Base-by-base conservation (phyloP, 2,113 vertebrate species). In the Mormoops blainvillei region DNA sequence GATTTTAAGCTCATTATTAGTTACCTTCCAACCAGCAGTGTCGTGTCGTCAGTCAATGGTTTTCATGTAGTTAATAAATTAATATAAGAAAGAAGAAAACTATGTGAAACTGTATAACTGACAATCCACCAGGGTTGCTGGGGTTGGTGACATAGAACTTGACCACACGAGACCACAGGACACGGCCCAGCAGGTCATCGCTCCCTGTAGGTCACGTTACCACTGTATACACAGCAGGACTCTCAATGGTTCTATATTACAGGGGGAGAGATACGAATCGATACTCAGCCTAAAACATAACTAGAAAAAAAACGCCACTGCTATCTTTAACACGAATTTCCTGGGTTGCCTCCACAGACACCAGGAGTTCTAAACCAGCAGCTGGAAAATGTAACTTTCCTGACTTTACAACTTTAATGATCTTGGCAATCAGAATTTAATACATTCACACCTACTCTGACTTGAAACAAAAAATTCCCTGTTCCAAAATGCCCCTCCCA, bases 1-100 rank as follows among this genome's bases (percentile, higher is more conserved):
- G 73, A 54, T 38, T 65, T 71, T 67, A 67, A 92, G 86, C 11
- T 93, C 33, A 61, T 92, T 78, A 54, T 41, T 83, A 67, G 54
- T 19, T 58, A 83, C 14, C 28, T 77, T 92, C 77, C 31, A 63
- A 7, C 43, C 43, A 89, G 41, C 61, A 86, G 68, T 31, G 74
- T 50, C 24, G 13, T 14, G n/a, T 43, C 48, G 36, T 85, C 10
- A 7, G n/a, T 80, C 33, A 26, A 58, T 15, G 50, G 20, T 31
- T 83, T 81, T 81, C 41, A 80, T 7, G 31, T 22, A 85, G 91
- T 16, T 16, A 52, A 77, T 24, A n/a, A 1, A n/a, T 87, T 92
- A 41, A 5, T 7, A 20, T 16, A 52, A 19, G 11, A 80, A 83
- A 80, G n/a, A 65, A n/a, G 33, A 2, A 36, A 36, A 13, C 3